Evolutionary conservation across 2,888 invertebrate species (phyloP).

Genomic region (Himalopsyche kuldschensis): DNA sequence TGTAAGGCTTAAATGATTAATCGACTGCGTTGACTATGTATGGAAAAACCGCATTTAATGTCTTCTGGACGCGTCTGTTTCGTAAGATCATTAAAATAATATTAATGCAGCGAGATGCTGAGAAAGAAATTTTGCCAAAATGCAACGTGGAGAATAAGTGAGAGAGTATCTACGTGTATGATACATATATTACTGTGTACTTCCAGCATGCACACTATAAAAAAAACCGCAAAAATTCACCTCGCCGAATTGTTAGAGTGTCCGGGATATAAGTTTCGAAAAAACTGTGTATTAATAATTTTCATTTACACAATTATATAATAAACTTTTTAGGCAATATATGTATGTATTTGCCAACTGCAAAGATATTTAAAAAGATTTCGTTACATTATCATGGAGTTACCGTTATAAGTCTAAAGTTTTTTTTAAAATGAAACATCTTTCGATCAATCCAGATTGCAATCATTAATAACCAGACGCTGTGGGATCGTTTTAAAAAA

Average conservation of each 20-base stretch:
- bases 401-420: too few species aligned
- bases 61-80: neutral
- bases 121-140: neutral
- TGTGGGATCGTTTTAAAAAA: too few species aligned
- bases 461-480: too few species aligned
- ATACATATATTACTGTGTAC: too few species aligned
- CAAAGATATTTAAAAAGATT: too few species aligned
- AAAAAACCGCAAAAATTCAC: neutral
- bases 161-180: too few species aligned
- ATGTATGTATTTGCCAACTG: too few species aligned
- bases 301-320: too few species aligned
- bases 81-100: slow-evolving; percentile 32
- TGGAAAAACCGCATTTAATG: slow-evolving; percentile 21
- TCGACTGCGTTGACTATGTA: slow-evolving; percentile 4
- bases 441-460: too few species aligned
- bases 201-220: neutral
- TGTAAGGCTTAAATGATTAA: neutral
- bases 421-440: too few species aligned
- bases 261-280: neutral
- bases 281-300: neutral
- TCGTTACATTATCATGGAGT: too few species aligned
- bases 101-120: slow-evolving; percentile 22
- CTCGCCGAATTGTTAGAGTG: neutral
- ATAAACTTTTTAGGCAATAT: too few species aligned
- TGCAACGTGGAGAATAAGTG: slow-evolving; percentile 3